These are phyloP conservation scores for Lamellibrachia luymesi DNA, from an alignment of 1,140 invertebrate species.

Conservation along the genomic window DNA sequence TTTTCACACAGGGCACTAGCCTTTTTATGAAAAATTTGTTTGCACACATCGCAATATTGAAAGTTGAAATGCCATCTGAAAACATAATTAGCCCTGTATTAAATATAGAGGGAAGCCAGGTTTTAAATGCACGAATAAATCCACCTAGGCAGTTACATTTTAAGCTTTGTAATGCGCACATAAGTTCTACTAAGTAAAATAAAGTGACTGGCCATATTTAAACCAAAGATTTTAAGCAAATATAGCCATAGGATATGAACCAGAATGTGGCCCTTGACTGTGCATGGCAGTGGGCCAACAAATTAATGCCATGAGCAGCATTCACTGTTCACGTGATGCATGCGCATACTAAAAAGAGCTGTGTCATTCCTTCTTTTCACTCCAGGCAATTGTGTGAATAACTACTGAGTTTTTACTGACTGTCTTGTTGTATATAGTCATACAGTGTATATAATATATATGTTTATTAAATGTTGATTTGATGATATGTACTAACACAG, in stretches of 20 bases:
- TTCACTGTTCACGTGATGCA: neutral
- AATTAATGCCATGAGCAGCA: neutral
- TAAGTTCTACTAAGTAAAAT: too few species aligned
- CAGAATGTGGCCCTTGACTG: neutral
- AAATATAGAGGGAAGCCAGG: neutral
- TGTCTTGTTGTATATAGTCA: too few species aligned
- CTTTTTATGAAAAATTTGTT: too few species aligned
- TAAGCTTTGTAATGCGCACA: neutral
- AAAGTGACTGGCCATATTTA: too few species aligned
- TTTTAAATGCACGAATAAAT: neutral
- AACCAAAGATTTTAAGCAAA: too few species aligned
- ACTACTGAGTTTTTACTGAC: neutral
- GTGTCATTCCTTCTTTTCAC: neutral
- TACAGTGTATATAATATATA: too few species aligned
- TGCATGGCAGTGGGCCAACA: neutral
- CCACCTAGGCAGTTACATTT: neutral
- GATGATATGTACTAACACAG: too few species aligned
- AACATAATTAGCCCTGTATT: neutral
- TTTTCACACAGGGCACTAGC: too few species aligned
- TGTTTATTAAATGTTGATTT: too few species aligned
- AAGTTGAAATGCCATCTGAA: too few species aligned
- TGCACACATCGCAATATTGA: too few species aligned
- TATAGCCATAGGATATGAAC: too few species aligned
- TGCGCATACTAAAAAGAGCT: neutral
- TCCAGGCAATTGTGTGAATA: neutral